A percentile compares a stretch with the other conserved stretches of the same genome.
Conservation (phyloP, 2,888 invertebrate genomes). For the Synanthedon vespiformis region DNA sequence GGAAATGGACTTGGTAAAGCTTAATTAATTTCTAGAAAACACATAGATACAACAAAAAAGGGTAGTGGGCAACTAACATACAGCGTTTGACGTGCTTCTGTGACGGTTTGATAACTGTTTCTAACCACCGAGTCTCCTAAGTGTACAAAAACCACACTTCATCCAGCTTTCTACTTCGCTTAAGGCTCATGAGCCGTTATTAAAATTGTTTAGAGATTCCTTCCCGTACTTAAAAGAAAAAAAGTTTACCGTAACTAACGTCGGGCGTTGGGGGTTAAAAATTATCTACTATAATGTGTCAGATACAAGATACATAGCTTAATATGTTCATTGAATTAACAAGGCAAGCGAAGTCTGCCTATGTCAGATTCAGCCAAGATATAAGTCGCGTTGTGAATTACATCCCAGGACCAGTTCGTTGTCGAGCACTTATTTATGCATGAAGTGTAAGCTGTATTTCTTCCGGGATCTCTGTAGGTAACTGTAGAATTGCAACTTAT, state of each 20-base stretch:
- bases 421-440: conserved; percentile 7
- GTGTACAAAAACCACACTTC: neutral
- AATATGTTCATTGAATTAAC: no score
- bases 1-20: neutral
- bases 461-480: conserved; percentile 6
- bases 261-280: no score
- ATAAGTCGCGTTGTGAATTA: conserved; percentile 2
- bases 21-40: neutral
- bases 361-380: conserved; percentile 5
- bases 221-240: neutral
- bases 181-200: neutral
- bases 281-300: no score
- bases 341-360: neutral
- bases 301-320: no score
- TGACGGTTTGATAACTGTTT: conserved; percentile 3
- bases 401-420: conserved; percentile 9
- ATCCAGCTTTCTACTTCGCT: neutral
- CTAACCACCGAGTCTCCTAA: conserved; percentile 1
- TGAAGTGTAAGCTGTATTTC: conserved; percentile 3
- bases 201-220: neutral
- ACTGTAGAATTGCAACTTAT: neutral
- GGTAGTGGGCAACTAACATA: neutral
- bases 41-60: neutral
- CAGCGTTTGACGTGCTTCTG: neutral
- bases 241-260: no score